Percentiles rank a stretch among this genome's conserved stretches.
Evolutionary conservation across 1,140 invertebrate species (phyloP).

Genomic region (Drosophila lacteicornis): DNA sequence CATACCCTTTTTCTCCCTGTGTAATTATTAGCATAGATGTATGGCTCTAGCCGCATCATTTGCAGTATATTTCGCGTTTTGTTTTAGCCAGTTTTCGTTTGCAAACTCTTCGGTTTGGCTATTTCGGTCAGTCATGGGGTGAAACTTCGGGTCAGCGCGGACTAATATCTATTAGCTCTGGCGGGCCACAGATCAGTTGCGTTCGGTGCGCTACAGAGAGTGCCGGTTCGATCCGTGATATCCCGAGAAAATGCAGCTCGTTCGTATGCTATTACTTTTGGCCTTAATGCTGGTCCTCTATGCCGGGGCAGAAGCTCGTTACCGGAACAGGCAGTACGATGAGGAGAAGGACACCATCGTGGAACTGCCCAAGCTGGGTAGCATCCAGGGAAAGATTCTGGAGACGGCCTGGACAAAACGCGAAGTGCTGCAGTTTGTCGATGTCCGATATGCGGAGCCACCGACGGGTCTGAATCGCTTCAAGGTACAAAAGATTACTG

Average conservation of each 20-base stretch:
- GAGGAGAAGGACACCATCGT: conserved; percentile 79
- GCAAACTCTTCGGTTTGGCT: conserved; percentile 57
- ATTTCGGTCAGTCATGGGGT: conserved; percentile 57
- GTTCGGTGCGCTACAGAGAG: conserved; percentile 54
- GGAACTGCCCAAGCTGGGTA: conserved; percentile 72
- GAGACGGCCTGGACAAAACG: conserved; percentile 79
- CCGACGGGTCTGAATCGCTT: conserved; percentile 79
- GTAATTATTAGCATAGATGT: conserved; percentile 57
- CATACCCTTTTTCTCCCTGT: not conserved
- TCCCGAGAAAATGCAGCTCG: conserved; percentile 40
- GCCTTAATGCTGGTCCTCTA: conserved; percentile 8
- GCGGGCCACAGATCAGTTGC: conserved; percentile 53
- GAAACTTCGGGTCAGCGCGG: conserved; percentile 61
- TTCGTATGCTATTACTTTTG: not conserved
- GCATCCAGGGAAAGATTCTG: conserved; percentile 71
- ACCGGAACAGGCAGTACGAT: conserved; percentile 55
- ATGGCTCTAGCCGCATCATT: conserved; percentile 38
- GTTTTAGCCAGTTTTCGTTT: conserved; percentile 54
- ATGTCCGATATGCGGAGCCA: conserved; percentile 79
- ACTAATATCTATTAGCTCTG: conserved; percentile 51
- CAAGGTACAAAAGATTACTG: conserved; percentile 55
- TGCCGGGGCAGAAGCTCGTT: conserved; percentile 28
- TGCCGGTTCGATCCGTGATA: conserved; percentile 35
- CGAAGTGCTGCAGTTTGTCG: conserved; percentile 79
- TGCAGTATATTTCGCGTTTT: conserved; percentile 33